Base-by-base conservation (phyloP, 2,797 vertebrate genomes). In the Manis crassicaudata region DNA sequence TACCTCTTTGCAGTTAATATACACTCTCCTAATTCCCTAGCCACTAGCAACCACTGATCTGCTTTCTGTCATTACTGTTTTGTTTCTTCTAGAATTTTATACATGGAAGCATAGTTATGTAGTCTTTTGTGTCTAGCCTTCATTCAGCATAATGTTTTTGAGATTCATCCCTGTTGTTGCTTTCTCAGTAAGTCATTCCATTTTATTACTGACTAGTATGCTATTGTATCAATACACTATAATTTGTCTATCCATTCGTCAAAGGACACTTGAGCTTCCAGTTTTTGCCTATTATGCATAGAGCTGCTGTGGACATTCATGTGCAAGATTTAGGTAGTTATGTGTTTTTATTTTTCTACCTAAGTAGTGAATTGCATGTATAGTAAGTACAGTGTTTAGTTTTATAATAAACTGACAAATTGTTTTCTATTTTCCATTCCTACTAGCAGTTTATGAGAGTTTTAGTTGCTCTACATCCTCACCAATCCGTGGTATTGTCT, bases 1-100 rank as follows among this genome's bases (percentile, higher is more conserved):
- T 84, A 79, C 17, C 21, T 82, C 50, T 87, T 88, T 88, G 58
- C 13, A 75, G 16, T 87, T 92, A 92, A 75, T 79, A 75, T 79
- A 54, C 11, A 54, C 29, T 85, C 67, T 37, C 65, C 2, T 0
- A 85, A 29, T 62, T 80, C 73, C 7, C 21, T 88, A 75, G 50
- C 27, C 13, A 73, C 37, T 77, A 32, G 46, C 73, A 88, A 43
- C 27, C 16, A 54, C 43, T 72, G 35, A 37, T 50, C 25, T 50
- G 6, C 77, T 88, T 62, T 86, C 23, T 90, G 25, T 88, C 32
- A 46, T 87, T 79, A 27, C 76, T 52, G n/a, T 82, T 89, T 76
- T 91, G 63, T 76, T 43, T 25, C 17, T 50, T 87, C 20, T 94
- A 76, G 72, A 94, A 70, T 87, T 89, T 58, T 54, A 50, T 56